Base-by-base conservation (phyloP, 2,888 invertebrate genomes). In the Drosophila lutescens region DNA sequence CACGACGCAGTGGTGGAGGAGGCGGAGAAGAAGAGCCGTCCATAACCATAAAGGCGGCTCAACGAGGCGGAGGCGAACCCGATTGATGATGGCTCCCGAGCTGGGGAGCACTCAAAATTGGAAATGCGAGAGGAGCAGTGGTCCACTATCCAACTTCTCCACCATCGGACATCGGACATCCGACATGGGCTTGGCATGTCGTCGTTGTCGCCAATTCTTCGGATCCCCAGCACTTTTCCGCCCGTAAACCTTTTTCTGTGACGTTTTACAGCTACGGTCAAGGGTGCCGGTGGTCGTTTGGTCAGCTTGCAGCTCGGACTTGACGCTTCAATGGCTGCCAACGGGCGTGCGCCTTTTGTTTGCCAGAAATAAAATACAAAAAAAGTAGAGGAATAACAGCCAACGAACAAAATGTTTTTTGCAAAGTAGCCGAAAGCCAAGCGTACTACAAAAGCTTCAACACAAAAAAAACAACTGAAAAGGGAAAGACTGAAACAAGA, bases 251-350 rank as follows among this genome's bases (percentile, higher is more conserved):
- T 60, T 76, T 26, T 56, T 58, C 65, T 65, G 59, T 66, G 38
- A 68, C 74, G 67, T 74, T 86, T 86, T 86, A 87, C 86, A 75
- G 83, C 85, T 59, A 82, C 83, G 83, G 83, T 84, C 83, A 84
- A 84, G 83, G 83, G 83, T 84, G 83, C 83, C 76, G 86, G 86
- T 84, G 58, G 78, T 54, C 70, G 81, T 66, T 59, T 78, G 73
- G 80, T 73, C 71, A 78, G 78, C 77, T 82, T 72, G 71, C 67
- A 62, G 71, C 76, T 62, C 73, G 73, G 72, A 72, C 72, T 76
- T 87, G 85, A 86, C 88, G 85, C 85, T 85, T 85, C 83, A 85
- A 87, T 85, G 83, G 85, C 82, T 86, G 82, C 82, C 85, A 84
- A 79, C 85, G 85, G 76, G 76, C 68, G 79, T 76, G 77, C 76